Conservation (phyloP, 2,888 invertebrate genomes). For the Drosophila formosana region DNA sequence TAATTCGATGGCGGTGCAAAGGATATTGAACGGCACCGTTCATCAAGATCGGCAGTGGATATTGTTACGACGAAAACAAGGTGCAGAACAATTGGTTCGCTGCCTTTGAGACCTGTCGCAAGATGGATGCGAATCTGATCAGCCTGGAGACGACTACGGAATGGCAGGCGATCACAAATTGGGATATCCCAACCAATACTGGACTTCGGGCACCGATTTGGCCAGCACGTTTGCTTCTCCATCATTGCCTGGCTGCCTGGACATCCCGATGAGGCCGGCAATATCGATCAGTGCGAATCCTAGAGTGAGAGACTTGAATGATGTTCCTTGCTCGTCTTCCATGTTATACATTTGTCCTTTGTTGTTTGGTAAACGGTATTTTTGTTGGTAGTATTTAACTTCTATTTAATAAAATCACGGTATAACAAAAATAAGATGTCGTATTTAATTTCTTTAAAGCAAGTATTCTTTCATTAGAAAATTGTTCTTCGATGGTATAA, state of each 20-base stretch:
- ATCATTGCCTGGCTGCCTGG: constrained; percentile 45
- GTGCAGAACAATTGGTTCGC: constrained; percentile 1
- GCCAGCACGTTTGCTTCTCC: constrained; percentile 46
- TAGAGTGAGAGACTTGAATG: not conserved
- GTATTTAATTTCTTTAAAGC: too few species aligned
- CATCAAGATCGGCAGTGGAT: constrained; percentile 3
- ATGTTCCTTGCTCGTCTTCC: not conserved
- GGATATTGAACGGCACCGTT: not conserved
- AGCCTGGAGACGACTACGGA: constrained; percentile 8
- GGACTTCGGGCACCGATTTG: constrained; percentile 46
- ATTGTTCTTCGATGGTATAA: too few species aligned
- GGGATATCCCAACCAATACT: not conserved
- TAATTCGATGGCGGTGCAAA: not conserved
- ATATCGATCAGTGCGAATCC: constrained; percentile 18
- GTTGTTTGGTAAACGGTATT: constrained; percentile 6
- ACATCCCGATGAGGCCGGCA: constrained; percentile 50
- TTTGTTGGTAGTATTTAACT: too few species aligned
- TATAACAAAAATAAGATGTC: too few species aligned
- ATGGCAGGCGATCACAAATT: constrained; percentile 3
- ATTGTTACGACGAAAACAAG: constrained; percentile 7
- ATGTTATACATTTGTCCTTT: constrained; percentile 25
- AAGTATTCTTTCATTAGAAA: too few species aligned
- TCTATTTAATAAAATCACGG: too few species aligned
- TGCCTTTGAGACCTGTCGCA: constrained; percentile 6
- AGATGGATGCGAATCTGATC: constrained; percentile 13